Base-by-base conservation (phyloP, 2,888 invertebrate genomes). In the Macaria notata region DNA sequence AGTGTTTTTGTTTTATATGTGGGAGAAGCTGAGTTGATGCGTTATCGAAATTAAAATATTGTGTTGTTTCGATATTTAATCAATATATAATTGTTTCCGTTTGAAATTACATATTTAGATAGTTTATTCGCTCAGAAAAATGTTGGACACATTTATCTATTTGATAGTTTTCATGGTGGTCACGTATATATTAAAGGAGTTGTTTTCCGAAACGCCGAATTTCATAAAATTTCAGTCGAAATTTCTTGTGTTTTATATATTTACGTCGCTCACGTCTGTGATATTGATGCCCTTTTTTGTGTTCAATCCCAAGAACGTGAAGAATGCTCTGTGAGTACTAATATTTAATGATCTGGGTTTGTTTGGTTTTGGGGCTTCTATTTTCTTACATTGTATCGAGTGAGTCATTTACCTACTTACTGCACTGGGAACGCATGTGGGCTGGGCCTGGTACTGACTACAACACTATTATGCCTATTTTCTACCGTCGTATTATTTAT, bases 271-370 rank as follows among this genome's bases (percentile, higher is more conserved):
- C 58, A 80, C 86, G 44, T 82, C 90, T 61, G 73, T 91, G 63
- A 71, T 92, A 68, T 75, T 88, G 60, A 73, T 92, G 66, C 92
- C 92, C 36, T 88, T 91, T 73, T 92, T 91, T 68, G 86, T 88
- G 54, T 88, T 92, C 61, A 88, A 89, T 61, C 92, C 92, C 3
- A 92, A 84, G 78, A 92, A 88, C 67, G 92, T 92, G 19, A 90
- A 88, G 64, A 93, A 93, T 74, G 86, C 88, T 36, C 68, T 91
- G 93, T 93, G 80, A 92, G 93, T 92, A 85, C 56, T 30, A 31
- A 9, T 29, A 30, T 7, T 36, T 36, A 36, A 4, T 36, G 4
- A 6, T 36, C 7, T 31, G 48, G 45, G 45, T 53, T 38, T 36
- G 30, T 39, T 44, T 4, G 38, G 42, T 45, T 44, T n/a, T 36